Evolutionary conservation across 2,888 invertebrate genomes (phyloP).

Genomic region (Brachyptera risi): DNA sequence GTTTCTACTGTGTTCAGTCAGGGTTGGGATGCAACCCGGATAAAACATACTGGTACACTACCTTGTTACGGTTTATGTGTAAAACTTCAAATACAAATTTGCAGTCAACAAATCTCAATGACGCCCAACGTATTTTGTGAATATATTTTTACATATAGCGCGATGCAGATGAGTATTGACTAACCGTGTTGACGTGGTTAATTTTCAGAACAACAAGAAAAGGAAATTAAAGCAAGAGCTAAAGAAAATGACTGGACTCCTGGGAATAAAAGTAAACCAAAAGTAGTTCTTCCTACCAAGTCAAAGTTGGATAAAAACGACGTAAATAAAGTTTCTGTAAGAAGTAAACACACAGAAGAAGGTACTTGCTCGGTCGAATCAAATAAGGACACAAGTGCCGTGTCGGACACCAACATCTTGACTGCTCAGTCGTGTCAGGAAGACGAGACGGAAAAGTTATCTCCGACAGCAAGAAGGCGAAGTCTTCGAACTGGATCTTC

Average conservation of each 20-base stretch:
- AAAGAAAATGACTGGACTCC: neutral
- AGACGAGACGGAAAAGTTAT: neutral
- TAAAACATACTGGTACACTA: no score
- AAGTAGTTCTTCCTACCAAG: neutral
- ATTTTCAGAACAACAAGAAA: conserved; percentile 31
- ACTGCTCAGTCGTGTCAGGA: neutral
- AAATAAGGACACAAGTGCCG: no score
- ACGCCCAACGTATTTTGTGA: no score
- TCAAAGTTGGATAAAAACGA: neutral
- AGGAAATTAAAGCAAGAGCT: conserved; percentile 27
- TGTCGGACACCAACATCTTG: neutral
- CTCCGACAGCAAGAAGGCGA: neutral
- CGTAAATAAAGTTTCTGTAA: neutral
- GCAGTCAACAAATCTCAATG: no score
- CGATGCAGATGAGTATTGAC: no score
- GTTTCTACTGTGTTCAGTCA: no score
- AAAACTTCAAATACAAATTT: no score
- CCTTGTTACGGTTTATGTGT: no score
- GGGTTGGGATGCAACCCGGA: no score
- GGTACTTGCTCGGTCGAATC: neutral
- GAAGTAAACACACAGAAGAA: conserved; percentile 5
- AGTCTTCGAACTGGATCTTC: conserved; percentile 6
- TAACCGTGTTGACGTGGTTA: no score
- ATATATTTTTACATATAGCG: no score
- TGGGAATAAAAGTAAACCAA: neutral